Percentiles rank a stretch among this genome's conserved stretches.
Evolutionary conservation across 2,113 vertebrate species (phyloP).

Genomic region (Pedetes capensis): DNA sequence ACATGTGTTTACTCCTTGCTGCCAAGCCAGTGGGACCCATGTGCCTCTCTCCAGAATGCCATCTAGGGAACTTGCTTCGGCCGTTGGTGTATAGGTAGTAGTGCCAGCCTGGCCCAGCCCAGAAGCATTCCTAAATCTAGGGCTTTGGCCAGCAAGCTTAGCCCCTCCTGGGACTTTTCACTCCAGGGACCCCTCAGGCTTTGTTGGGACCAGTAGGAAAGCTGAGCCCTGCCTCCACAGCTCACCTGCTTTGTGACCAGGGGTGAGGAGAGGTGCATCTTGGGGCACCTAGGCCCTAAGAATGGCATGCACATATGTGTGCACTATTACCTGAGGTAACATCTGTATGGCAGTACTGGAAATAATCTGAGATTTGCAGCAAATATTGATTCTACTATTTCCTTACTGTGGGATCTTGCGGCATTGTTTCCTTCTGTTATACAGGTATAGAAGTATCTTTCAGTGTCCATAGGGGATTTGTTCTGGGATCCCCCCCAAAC

Average conservation of each 20-base stretch:
- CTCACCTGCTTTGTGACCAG: background rate
- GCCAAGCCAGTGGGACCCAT: background rate
- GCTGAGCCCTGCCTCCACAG: background rate
- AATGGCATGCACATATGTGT: background rate
- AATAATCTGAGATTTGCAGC: background rate
- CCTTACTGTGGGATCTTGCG: background rate
- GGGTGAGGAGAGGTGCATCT: background rate
- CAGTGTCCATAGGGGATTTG: too few relatives aligned
- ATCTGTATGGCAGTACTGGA: background rate
- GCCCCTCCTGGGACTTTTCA: background rate
- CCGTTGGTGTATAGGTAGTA: background rate
- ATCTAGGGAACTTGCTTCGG: constrained; percentile 16
- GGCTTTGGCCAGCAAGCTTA: background rate
- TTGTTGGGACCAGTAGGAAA: background rate
- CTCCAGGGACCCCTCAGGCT: background rate
- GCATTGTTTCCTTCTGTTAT: background rate
- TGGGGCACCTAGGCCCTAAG: background rate
- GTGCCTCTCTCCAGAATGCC: constrained; percentile 30
- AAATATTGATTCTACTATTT: background rate
- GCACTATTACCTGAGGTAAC: background rate
- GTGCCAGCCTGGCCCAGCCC: background rate
- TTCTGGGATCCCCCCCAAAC: background rate
- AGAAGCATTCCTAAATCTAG: background rate
- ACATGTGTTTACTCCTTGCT: constrained; percentile 63
- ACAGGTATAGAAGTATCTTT: background rate